Evolutionary conservation across 2,888 invertebrate genomes (phyloP), one percentile per base, ranked within the genome.

Genomic region (Ophion ellenae): DNA sequence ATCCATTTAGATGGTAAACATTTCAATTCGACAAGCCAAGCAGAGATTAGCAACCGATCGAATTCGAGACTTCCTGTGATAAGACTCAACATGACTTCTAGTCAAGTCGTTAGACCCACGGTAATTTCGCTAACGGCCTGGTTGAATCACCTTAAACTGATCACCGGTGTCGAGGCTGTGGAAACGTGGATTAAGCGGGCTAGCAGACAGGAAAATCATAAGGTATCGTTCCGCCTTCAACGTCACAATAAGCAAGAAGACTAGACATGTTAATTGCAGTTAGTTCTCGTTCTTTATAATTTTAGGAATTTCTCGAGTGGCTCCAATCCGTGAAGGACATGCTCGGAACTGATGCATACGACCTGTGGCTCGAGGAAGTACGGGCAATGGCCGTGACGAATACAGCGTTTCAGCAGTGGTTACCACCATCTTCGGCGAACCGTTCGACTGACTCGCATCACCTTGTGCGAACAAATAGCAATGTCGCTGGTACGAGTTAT

Each of bases 281-380:
- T 20, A 66, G 20, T 36, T 40, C 36, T 20, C 7, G 57, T 74
- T 69, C 10, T 45, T 70, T 40, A 28, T 6, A 24, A 67, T 59
- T 73, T 11, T 32, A 91, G 91, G 88, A 88, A 85, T 92, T 92
- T 85, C 85, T 82, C 53, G 88, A 90, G 47, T 92, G 92, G 92
- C 88, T 92, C 14, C 83, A 88, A 47, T 89, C 90, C 20, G 88
- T 90, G 28, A 87, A 86, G 73, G 80, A 86, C 47, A 85, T 88
- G 73, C 85, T 91, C 1, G 91, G 90, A 53, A 64, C 89, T 20
- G 71, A 82, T 17, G 89, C 86, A 20, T 92, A 90, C 82, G 81
- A 81, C 6, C 74, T 76, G 7, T 92, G 92, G 92, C 71, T 91
- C 7, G 84, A 88, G 9, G 89, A 89, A 74, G 87, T 91, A 61